Percentiles rank a stretch among this genome's conserved stretches.
These are phyloP conservation scores for Apocrypta bakeri DNA, from an alignment of 1,140 invertebrate genomes.

Conservation along the genomic window DNA sequence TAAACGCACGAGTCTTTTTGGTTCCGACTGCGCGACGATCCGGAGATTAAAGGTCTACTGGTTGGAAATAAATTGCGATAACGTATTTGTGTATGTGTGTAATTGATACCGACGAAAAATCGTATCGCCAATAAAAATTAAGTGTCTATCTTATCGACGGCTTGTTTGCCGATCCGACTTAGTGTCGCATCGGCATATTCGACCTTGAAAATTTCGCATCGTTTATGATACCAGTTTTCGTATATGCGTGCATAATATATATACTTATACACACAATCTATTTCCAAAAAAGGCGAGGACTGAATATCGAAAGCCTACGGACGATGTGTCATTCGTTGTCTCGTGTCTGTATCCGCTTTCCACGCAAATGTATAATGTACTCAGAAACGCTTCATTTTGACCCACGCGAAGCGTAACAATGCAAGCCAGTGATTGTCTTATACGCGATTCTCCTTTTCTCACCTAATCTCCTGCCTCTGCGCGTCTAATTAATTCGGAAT, in stretches of 20 bases:
- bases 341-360: not conserved
- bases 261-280: not conserved
- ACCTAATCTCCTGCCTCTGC: not conserved
- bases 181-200: no score
- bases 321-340: conserved; percentile 1
- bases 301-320: not conserved
- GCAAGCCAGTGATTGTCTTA: not conserved
- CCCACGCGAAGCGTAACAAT: not conserved
- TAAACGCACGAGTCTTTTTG: no score
- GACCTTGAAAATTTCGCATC: no score
- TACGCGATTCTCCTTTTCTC: not conserved
- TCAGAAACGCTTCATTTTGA: not conserved
- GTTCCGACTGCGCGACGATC: no score
- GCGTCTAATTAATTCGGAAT: conserved; percentile 12
- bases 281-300: not conserved
- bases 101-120: no score
- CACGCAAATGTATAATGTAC: not conserved
- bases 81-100: no score
- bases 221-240: not conserved
- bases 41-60: no score
- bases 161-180: no score
- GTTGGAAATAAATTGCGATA: no score
- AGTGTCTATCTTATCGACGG: no score
- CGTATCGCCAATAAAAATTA: no score
- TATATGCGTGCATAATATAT: not conserved